These are phyloP conservation scores for Hystrix brachyura DNA, from an alignment of 2,113 vertebrate genomes.

Conservation along the genomic window DNA sequence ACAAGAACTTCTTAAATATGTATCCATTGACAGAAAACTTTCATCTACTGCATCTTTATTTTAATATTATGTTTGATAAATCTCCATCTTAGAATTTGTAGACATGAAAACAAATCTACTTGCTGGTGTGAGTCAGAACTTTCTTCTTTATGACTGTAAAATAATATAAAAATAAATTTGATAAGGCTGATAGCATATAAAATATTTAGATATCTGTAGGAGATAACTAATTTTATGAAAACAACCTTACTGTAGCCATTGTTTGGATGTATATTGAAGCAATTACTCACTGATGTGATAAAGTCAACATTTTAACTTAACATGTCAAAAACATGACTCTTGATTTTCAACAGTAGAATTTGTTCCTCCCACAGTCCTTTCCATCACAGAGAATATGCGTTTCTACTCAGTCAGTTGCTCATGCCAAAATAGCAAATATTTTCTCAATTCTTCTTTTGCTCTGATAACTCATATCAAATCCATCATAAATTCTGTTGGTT, in stretches of 20 bases:
- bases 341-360: background rate
- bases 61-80: background rate
- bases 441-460: background rate
- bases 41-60: background rate
- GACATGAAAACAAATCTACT: background rate
- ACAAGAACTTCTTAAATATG: background rate
- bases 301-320: constrained; percentile 10
- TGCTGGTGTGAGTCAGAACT: background rate
- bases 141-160: background rate
- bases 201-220: background rate
- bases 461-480: background rate
- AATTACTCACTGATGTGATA: constrained; percentile 15
- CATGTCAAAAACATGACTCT: background rate
- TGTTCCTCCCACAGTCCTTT: background rate
- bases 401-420: background rate
- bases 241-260: background rate
- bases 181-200: background rate
- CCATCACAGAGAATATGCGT: background rate
- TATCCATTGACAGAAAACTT: background rate
- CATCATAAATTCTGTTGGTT: background rate
- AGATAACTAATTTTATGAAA: background rate
- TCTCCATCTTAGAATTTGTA: background rate
- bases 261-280: background rate
- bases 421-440: background rate
- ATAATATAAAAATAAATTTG: background rate